Conservation (phyloP, 2,888 invertebrate species). For the Epirrhoe tristata region DNA sequence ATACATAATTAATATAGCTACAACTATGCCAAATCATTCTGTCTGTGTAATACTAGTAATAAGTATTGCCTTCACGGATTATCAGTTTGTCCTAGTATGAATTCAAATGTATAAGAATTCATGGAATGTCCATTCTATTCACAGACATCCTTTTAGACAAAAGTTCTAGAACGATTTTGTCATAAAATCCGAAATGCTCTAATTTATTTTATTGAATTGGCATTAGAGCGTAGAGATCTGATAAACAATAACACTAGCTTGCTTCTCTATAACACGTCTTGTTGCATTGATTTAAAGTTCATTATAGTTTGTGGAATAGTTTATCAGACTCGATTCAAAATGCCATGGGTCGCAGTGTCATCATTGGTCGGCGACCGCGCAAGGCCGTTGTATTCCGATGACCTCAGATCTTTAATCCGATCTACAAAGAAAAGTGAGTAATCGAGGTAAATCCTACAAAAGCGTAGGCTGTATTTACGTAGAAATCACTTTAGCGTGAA, state of each 20-base stretch:
- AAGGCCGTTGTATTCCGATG: conserved; percentile 80
- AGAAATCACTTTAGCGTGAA: background rate
- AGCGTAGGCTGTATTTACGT: conserved; percentile 16
- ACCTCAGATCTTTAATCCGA: conserved; percentile 68
- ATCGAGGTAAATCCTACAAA: conserved; percentile 46
- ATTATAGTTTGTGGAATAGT: conserved; percentile 11
- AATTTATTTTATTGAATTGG: conserved; percentile 48
- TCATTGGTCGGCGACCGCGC: conserved; percentile 80
- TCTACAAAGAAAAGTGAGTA: conserved; percentile 55
- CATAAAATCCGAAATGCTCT: conserved; percentile 44
- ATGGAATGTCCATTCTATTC: background rate
- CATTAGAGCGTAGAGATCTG: conserved; percentile 45
- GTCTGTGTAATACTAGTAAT: no score
- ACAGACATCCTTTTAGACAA: conserved; percentile 7
- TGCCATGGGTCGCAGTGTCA: conserved; percentile 71
- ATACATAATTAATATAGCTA: no score
- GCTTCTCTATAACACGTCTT: conserved; percentile 47
- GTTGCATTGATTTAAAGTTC: conserved; percentile 37
- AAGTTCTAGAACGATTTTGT: conserved; percentile 28
- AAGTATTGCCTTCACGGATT: no score
- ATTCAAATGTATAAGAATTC: background rate
- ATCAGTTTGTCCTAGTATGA: background rate
- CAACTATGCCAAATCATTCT: no score
- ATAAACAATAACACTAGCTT: conserved; percentile 38
- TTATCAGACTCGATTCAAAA: conserved; percentile 52